Base-by-base conservation (phyloP, 2,797 vertebrate genomes). In the Lateolabrax maculatus region DNA sequence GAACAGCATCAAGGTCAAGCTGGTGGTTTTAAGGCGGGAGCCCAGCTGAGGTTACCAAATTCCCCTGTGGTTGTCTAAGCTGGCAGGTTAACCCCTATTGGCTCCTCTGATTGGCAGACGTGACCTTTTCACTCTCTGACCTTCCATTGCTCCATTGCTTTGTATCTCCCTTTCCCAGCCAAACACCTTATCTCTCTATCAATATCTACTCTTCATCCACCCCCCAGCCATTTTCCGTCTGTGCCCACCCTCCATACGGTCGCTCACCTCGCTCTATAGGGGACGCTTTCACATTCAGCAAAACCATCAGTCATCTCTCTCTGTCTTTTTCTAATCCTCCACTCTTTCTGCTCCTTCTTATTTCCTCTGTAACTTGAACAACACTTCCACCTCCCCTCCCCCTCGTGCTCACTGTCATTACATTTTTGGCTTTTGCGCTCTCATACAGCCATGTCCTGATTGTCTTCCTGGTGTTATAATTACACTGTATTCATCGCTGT, bases 401-500 rank as follows among this genome's bases (percentile, higher is more conserved):
- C 49, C 29, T 25, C 15, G 11, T 29, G 15, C 49, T 67, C 19
- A 16, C 18, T 27, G 39, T 78, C 48, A 52, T 63, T 43, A 48
- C 39, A 37, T 36, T 31, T 46, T 55, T 63, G 43, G 73, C 71
- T 66, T 72, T 39, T 52, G 21, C 9, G 18, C 44, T 53, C 66
- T 66, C 23, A 12, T 67, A 51, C 53, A 75, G 60, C 56, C 4
- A 58, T 63, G 51, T 83, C 69, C 71, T 88, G 88, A 93, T 87
- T 87, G 70, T 88, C 82, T 46, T 73, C 83, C 79, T 43, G 72
- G 56, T 43, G 84, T 71, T 87, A 71, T 89, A 91, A 93, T 92
- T 87, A 83, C 39, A 79, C 61, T 43, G 23, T 64, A 52, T 72
- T 79, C 46, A 2, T 62, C 31, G 6, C 58, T 65, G 81, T 71